Percentiles rank a stretch among this genome's conserved stretches.
Conservation (phyloP, 2,113 vertebrate species). For the Thalassoma bifasciatum region DNA sequence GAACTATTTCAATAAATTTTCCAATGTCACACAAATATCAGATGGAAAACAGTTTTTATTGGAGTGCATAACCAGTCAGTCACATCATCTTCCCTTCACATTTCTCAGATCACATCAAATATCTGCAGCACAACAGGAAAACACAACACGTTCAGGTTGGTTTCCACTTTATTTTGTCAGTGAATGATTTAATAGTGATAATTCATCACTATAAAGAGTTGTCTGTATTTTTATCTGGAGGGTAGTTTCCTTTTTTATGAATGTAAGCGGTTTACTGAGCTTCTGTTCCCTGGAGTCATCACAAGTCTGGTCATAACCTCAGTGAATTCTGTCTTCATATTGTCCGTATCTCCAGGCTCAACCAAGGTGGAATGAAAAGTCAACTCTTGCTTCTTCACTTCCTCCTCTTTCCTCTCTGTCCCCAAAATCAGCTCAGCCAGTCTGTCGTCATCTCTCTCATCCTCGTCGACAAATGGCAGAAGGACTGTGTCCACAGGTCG, state of each 20-base stretch:
- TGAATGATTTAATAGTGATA: constrained; percentile 14
- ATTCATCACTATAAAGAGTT: constrained; percentile 15
- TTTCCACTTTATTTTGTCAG: too few relatives aligned
- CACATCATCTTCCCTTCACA: too few relatives aligned
- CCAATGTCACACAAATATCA: too few relatives aligned
- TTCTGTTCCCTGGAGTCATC: constrained; percentile 44
- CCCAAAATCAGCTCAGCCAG: constrained; percentile 22
- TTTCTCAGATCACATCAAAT: too few relatives aligned
- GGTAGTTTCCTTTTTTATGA: constrained; percentile 65
- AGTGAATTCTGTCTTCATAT: constrained; percentile 16
- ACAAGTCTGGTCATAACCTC: constrained; percentile 61
- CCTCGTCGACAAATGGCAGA: constrained; percentile 80
- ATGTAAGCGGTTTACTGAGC: constrained; percentile 63
- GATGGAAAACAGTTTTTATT: too few relatives aligned
- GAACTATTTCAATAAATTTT: too few relatives aligned
- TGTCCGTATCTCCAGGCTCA: constrained; percentile 36
- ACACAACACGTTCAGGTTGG: too few relatives aligned
- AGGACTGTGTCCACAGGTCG: constrained; percentile 87
- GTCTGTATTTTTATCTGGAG: neutral
- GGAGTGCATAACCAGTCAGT: too few relatives aligned
- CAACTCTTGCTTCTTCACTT: constrained; percentile 23
- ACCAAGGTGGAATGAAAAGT: constrained; percentile 26
- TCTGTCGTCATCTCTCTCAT: constrained; percentile 66
- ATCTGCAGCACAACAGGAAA: constrained; percentile 36
- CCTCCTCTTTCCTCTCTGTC: constrained; percentile 17